Evolutionary conservation across 2,888 invertebrate genomes (phyloP).

Genomic region (Oegoconia quadripuncta): DNA sequence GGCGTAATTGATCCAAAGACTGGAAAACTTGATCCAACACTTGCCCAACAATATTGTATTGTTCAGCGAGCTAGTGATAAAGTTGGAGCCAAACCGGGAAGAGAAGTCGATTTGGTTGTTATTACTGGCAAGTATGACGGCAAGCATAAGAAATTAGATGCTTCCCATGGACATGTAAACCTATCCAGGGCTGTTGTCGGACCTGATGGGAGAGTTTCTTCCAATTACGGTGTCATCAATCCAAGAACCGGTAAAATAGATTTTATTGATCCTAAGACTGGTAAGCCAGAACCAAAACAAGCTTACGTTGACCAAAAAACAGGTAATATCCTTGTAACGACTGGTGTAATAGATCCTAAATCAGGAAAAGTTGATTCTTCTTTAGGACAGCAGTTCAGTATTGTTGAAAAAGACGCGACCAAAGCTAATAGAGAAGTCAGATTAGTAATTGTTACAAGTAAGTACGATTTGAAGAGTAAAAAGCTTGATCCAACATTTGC

Average conservation of each 20-base stretch:
- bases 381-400: slow-evolving; percentile 83
- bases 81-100: slow-evolving; percentile 65
- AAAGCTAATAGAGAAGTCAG: slow-evolving; percentile 81
- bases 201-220: slow-evolving; percentile 75
- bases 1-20: slow-evolving; percentile 83
- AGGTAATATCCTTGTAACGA: slow-evolving; percentile 81
- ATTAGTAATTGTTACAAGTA: slow-evolving; percentile 79
- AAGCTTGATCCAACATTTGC: slow-evolving; percentile 75
- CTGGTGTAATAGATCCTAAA: slow-evolving; percentile 81
- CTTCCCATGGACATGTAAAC: slow-evolving; percentile 65
- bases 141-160: slow-evolving; percentile 72
- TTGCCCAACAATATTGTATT: slow-evolving; percentile 84
- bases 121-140: slow-evolving; percentile 81
- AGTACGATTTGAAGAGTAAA: slow-evolving; percentile 76
- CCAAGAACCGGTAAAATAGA: slow-evolving; percentile 81
- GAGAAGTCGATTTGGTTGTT: slow-evolving; percentile 79
- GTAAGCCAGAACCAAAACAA: slow-evolving; percentile 81
- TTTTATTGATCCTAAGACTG: slow-evolving; percentile 80
- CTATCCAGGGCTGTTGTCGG: slow-evolving; percentile 81
- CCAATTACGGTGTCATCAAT: slow-evolving; percentile 84
- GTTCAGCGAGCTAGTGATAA: slow-evolving; percentile 80
- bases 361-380: slow-evolving; percentile 83
- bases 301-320: slow-evolving; percentile 86
- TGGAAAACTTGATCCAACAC: slow-evolving; percentile 82
- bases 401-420: slow-evolving; percentile 82